Evolutionary conservation across 2,797 vertebrate species (phyloP).

Genomic region (Melanogrammus aeglefinus): DNA sequence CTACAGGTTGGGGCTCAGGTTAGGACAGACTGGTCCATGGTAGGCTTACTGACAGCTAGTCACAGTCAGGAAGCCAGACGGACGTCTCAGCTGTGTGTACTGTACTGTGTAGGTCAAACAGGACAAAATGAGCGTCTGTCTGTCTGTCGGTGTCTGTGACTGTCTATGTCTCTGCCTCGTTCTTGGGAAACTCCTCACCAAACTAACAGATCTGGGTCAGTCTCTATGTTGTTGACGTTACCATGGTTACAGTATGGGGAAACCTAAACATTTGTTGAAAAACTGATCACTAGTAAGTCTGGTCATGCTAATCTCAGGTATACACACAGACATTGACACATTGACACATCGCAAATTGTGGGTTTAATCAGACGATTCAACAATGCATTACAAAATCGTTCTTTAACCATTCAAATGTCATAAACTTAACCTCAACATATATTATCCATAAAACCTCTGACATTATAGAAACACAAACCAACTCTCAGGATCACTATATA

Average conservation of each 20-base stretch:
- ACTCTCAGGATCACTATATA: too few relatives aligned
- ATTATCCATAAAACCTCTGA: too few relatives aligned
- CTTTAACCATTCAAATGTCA: too few relatives aligned
- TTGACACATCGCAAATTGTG: too few relatives aligned
- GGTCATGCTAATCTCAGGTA: neutral
- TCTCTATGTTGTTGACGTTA: neutral
- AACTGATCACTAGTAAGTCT: neutral
- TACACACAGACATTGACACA: too few relatives aligned
- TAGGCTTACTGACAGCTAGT: neutral
- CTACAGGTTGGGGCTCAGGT: neutral
- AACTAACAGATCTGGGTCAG: neutral
- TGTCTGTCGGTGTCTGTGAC: neutral
- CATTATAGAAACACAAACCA: too few relatives aligned
- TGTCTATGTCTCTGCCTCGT: neutral
- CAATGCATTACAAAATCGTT: too few relatives aligned
- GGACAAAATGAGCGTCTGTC: neutral
- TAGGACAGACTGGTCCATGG: neutral
- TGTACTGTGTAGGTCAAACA: neutral
- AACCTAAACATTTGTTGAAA: neutral
- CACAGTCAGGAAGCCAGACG: too few relatives aligned
- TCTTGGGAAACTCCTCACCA: neutral
- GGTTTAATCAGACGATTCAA: too few relatives aligned
- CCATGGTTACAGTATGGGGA: neutral
- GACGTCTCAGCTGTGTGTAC: too few relatives aligned
- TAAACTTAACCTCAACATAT: too few relatives aligned